These are phyloP conservation scores for Agrotis exclamationis DNA, from an alignment of 2,888 invertebrate genomes.

Conservation along the genomic window DNA sequence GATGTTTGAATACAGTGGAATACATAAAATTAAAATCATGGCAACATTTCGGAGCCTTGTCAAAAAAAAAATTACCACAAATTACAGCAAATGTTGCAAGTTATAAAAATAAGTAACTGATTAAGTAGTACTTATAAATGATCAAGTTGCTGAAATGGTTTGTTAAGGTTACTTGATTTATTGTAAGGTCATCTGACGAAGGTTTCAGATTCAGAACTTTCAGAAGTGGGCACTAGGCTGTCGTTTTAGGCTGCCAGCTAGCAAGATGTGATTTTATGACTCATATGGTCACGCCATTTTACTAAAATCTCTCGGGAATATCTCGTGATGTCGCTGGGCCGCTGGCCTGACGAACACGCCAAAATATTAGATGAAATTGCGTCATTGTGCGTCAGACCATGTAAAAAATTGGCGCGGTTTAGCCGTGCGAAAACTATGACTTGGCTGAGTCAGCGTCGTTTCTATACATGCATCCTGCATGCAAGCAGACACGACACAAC, in stretches of 20 bases:
- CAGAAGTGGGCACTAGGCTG: neutral
- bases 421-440: conserved; percentile 39
- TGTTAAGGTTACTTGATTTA: neutral
- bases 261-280: neutral
- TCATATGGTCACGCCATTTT: conserved; percentile 11
- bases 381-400: conserved; percentile 57
- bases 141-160: too few species aligned
- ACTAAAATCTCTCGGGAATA: conserved; percentile 14
- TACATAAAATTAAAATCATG: too few species aligned
- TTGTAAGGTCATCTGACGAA: neutral
- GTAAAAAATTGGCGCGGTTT: conserved; percentile 52
- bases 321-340: conserved; percentile 18
- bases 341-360: conserved; percentile 6
- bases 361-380: conserved; percentile 50
- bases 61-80: too few species aligned
- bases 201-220: neutral
- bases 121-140: too few species aligned
- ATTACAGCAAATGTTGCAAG: neutral
- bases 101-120: neutral
- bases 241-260: conserved; percentile 10
- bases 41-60: too few species aligned
- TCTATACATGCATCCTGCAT: conserved; percentile 64
- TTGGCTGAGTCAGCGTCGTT: conserved; percentile 47
- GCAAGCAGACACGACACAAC: conserved; percentile 59
- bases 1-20: too few species aligned